Evolutionary conservation across 2,888 invertebrate species (phyloP).

Genomic region (Hesperia comma): DNA sequence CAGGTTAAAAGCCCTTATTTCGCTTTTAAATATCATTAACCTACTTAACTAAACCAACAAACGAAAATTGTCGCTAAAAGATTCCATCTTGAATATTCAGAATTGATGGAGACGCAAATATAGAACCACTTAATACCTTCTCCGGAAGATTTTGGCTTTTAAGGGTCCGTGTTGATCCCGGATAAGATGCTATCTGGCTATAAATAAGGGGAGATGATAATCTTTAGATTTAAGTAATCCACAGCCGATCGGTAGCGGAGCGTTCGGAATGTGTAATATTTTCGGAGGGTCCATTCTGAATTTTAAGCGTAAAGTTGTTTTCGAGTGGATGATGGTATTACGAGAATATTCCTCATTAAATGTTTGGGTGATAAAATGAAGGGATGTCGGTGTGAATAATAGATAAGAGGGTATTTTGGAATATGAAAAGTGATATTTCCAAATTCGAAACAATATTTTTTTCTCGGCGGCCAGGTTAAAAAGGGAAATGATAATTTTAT

Average conservation of each 20-base stretch:
- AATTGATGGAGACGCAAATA: slow-evolving; percentile 12
- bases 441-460: neutral
- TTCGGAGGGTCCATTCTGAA: slow-evolving; percentile 24
- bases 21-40: too few relatives aligned
- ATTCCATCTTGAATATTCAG: neutral
- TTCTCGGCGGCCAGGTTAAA: neutral
- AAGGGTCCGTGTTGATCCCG: slow-evolving; percentile 40
- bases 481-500: too few relatives aligned
- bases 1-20: too few relatives aligned
- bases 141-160: slow-evolving; percentile 3
- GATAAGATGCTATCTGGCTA: slow-evolving; percentile 46
- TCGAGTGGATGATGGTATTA: slow-evolving; percentile 21
- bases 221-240: slow-evolving; percentile 51
- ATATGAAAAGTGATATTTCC: too few relatives aligned
- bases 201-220: slow-evolving; percentile 52
- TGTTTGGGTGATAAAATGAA: slow-evolving; percentile 13
- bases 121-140: slow-evolving; percentile 23
- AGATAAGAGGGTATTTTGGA: too few relatives aligned
- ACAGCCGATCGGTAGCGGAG: slow-evolving; percentile 42
- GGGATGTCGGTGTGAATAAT: neutral
- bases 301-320: slow-evolving; percentile 32
- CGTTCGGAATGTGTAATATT: slow-evolving; percentile 45
- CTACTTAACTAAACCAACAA: neutral
- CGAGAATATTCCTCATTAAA: slow-evolving; percentile 18
- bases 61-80: neutral